Base-by-base conservation (phyloP, 2,888 invertebrate genomes). In the Drosophila mercatorum region DNA sequence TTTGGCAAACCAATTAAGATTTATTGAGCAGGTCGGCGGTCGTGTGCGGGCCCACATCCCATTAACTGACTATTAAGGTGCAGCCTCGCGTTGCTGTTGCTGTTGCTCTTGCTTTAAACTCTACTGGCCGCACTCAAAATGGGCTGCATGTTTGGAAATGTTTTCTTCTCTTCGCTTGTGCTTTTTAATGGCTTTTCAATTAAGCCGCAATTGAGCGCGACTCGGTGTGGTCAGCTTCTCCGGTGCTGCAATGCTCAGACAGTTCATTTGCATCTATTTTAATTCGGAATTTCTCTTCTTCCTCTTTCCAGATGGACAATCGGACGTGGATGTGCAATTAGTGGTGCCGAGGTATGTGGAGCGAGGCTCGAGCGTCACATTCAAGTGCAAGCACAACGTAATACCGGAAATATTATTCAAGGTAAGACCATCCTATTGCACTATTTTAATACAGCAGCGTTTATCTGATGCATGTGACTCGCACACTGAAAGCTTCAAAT, bases 361-460 rank as follows among this genome's bases (percentile, higher is more conserved):
- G 72, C 94, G 95, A 82, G 96, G 96, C 63, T 95, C 95, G 67
- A 95, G 95, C 76, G 96, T 95, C 78, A 94, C 94, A 55, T 93
- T 97, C 75, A 94, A 95, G 90, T 97, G 97, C 94, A 94, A 95
- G 75, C 96, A 97, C 94, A 96, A 95, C 93, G 96, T 96, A 68
- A 94, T 95, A 55, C 94, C 95, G 51, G 95, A 95, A 89, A 94
- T 96, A 83, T 94, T 97, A 64, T 96, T 96, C 94, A 96, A 96
- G 93, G 96, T 97, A 83, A 96, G 96, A 62, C 8, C 28, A 59
- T 44, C 46, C 38, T 3, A 3, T 41, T 28, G 28, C 10, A n/a
- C 7, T 28, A n/a, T 28, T 55, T 55, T 26, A 28, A 34, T 49
- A 55, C 51, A 53, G 17, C 31, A 44, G 34, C 31, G 17, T 34